Evolutionary conservation across 2,797 vertebrate genomes (phyloP).

Genomic region (Poeciliopsis infans): DNA sequence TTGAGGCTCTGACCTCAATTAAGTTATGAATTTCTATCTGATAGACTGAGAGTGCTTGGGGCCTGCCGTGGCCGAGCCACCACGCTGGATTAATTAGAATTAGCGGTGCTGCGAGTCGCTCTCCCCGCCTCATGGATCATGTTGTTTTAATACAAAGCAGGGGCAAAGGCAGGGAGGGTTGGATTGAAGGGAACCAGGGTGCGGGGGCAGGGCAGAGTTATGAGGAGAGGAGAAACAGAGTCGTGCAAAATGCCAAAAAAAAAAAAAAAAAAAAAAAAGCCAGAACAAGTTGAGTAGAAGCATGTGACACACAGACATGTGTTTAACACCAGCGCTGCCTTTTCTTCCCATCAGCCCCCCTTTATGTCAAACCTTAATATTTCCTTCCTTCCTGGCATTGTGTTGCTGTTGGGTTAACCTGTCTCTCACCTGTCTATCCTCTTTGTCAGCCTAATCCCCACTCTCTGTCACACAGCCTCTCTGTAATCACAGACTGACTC

Average conservation of each 20-base stretch:
- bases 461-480: conserved; percentile 28
- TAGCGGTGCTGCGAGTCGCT: conserved; percentile 90
- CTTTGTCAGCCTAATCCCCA: conserved; percentile 62
- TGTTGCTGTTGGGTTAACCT: conserved; percentile 58
- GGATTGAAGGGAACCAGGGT: conserved; percentile 37
- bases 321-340: conserved; percentile 27
- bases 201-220: conserved; percentile 47
- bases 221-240: conserved; percentile 53
- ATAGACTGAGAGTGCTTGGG: conserved; percentile 93
- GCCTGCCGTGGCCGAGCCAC: conserved; percentile 85
- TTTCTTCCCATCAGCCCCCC: conserved; percentile 20
- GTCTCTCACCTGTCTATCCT: conserved; percentile 63
- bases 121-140: conserved; percentile 90
- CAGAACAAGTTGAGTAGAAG: conserved; percentile 34
- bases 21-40: conserved; percentile 99
- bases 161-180: conserved; percentile 60
- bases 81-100: conserved; percentile 97
- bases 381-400: conserved; percentile 56
- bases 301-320: conserved; percentile 20
- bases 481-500: conserved; percentile 51
- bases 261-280: conserved; percentile 5
- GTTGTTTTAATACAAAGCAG: conserved; percentile 96
- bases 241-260: conserved; percentile 4
- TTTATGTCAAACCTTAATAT: conserved; percentile 20
- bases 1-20: conserved; percentile 99